Evolutionary conservation across 2,888 invertebrate genomes (phyloP), one percentile per base, ranked within the genome.

Genomic region (Thera obeliscata): DNA sequence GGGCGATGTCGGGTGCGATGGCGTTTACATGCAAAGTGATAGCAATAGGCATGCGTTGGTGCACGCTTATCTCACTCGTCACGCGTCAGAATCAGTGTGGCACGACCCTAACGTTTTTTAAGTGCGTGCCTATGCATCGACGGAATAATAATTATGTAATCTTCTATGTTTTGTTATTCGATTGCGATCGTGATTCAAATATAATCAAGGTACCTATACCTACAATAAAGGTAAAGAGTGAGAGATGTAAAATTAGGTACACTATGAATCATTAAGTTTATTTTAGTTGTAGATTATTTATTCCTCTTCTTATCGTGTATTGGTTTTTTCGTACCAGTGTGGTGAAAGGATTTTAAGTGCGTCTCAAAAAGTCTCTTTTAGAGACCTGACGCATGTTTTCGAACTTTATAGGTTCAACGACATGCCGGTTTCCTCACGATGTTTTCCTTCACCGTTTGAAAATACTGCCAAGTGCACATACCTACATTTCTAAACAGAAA

Each of bases 11-110:
- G 88, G 82, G 71, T 81, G 82, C 81, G 83, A 82, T 75, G 80
- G 84, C 85, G 83, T 82, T 79, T 76, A 77, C 74, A 73, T 78
- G 78, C 85, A 81, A 75, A 81, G 81, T 75, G 70, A 78, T 78
- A 78, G 73, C 76, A 74, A 69, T 67, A 63, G 61, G 70, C 73
- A 65, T 67, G 77, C 77, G 74, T 76, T 76, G 74, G 43, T 70
- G 76, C 78, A 75, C 76, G 79, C 76, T 76, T 80, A 74, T 76
- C 73, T 74, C 74, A 62, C 77, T 74, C 81, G 86, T 86, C 87
- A 87, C 86, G 85, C 84, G 86, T 84, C 84, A 79, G 78, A 80
- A 81, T 83, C 82, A 78, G 76, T 84, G 80, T 81, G 84, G 77
- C 78, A 81, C 79, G 79, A 77, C 79, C 83, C 80, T 83, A 82